Evolutionary conservation across 2,888 invertebrate species (phyloP).

Genomic region (Lycia hirtaria): DNA sequence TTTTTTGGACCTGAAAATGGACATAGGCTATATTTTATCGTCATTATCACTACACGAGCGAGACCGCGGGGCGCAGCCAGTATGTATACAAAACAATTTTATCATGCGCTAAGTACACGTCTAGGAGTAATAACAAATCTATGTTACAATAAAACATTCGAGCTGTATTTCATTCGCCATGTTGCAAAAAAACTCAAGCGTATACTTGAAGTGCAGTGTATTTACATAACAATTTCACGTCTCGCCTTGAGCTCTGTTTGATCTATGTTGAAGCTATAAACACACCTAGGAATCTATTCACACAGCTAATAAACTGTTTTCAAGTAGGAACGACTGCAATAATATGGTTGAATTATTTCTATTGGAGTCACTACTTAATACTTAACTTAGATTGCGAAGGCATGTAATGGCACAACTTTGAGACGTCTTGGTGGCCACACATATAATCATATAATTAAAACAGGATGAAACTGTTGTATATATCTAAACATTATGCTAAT

Average conservation of each 20-base stretch:
- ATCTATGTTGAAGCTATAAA: conserved; percentile 21
- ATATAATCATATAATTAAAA: too few species aligned
- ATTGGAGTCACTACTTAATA: conserved; percentile 22
- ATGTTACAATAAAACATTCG: conserved; percentile 3
- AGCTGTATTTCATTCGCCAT: conserved; percentile 11
- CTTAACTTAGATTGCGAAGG: conserved; percentile 12
- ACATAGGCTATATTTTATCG: too few species aligned
- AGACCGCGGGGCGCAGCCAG: too few species aligned
- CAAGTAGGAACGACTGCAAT: conserved; percentile 1
- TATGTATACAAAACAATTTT: too few species aligned
- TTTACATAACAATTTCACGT: conserved; percentile 76
- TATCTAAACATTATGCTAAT: too few species aligned
- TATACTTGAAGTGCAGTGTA: conserved; percentile 56
- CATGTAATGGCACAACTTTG: not conserved
- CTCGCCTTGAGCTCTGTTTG: conserved; percentile 56
- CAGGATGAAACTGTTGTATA: too few species aligned
- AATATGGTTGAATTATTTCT: conserved; percentile 17
- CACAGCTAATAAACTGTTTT: not conserved
- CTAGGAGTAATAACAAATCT: not conserved
- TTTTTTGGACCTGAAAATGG: too few species aligned
- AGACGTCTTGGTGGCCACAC: too few species aligned
- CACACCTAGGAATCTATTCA: conserved; percentile 23
- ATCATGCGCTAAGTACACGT: not conserved
- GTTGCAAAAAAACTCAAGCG: conserved; percentile 48
- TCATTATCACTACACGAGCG: too few species aligned